Evolutionary conservation across 1,140 invertebrate species (phyloP).

Genomic region (Agrypnia vestita): DNA sequence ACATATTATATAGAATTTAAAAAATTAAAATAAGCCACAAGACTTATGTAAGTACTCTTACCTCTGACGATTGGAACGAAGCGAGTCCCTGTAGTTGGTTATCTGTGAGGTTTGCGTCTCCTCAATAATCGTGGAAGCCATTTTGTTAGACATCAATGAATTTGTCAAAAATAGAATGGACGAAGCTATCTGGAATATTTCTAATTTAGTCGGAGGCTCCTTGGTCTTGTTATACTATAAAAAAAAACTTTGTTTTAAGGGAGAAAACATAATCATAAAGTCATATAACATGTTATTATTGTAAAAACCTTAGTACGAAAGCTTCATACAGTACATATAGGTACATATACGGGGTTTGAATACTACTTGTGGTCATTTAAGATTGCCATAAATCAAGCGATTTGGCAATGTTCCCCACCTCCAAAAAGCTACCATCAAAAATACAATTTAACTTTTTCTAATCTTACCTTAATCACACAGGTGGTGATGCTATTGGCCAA

Average conservation of each 20-base stretch:
- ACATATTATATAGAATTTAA: too few species aligned
- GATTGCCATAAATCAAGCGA: too few species aligned
- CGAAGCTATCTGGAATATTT: constrained; percentile 65
- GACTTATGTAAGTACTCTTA: constrained; percentile 5
- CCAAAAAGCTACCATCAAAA: too few species aligned
- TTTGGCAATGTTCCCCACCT: too few species aligned
- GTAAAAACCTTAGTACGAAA: too few species aligned
- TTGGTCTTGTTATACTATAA: constrained; percentile 62
- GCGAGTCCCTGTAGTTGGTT: constrained; percentile 35
- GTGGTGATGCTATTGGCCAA: constrained; percentile 42
- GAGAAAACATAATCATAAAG: too few species aligned
- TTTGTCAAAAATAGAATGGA: constrained; percentile 67
- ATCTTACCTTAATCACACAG: constrained; percentile 41
- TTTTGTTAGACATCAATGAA: constrained; percentile 64
- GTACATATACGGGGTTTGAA: too few species aligned
- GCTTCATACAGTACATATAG: too few species aligned
- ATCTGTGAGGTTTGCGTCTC: constrained; percentile 63
- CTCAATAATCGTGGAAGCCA: constrained; percentile 64
- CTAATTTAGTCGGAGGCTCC: constrained; percentile 46
- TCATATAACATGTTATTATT: too few species aligned
- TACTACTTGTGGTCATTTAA: too few species aligned
- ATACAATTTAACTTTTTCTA: too few species aligned
- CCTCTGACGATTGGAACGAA: constrained; percentile 58
- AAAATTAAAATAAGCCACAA: not conserved
- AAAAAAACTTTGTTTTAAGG: constrained; percentile 20